Percentiles rank a stretch among this genome's conserved stretches.
These are phyloP conservation scores for Chydorus sphaericus DNA, from an alignment of 2,888 invertebrate species.

Conservation along the genomic window DNA sequence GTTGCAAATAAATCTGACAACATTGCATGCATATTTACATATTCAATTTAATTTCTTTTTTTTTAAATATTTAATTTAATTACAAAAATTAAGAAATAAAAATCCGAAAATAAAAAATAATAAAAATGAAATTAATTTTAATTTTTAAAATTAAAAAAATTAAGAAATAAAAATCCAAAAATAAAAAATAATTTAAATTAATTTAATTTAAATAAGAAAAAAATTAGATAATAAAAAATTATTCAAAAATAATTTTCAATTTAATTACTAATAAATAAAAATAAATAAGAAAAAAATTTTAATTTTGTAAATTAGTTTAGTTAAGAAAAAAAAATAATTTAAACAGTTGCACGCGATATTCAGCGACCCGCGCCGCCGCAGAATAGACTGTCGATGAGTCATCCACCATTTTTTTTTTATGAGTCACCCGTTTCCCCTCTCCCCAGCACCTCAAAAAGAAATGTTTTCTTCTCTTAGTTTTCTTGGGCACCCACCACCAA, in stretches of 20 bases:
- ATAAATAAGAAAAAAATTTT: background rate
- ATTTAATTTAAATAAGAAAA: background rate
- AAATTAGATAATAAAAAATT: background rate
- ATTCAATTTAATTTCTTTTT: too few relatives aligned
- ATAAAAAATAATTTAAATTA: background rate
- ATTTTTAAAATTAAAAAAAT: background rate
- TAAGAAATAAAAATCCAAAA: background rate
- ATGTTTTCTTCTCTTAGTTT: too few relatives aligned
- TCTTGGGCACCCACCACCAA: too few relatives aligned
- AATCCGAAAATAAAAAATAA: constrained; percentile 6
- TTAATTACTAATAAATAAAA: background rate
- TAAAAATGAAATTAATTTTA: background rate
- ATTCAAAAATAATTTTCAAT: background rate
- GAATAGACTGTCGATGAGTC: too few relatives aligned
- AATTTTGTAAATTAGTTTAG: background rate
- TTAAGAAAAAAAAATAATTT: background rate
- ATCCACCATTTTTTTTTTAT: too few relatives aligned
- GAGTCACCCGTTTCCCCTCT: too few relatives aligned
- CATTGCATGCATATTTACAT: too few relatives aligned
- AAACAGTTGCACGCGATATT: background rate
- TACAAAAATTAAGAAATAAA: background rate
- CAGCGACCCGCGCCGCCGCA: too few relatives aligned
- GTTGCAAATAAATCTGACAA: too few relatives aligned
- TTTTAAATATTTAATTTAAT: background rate
- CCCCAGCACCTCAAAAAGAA: too few relatives aligned